Base-by-base conservation (phyloP, 1,140 invertebrate species). In the Neotoxoptera formosana region DNA sequence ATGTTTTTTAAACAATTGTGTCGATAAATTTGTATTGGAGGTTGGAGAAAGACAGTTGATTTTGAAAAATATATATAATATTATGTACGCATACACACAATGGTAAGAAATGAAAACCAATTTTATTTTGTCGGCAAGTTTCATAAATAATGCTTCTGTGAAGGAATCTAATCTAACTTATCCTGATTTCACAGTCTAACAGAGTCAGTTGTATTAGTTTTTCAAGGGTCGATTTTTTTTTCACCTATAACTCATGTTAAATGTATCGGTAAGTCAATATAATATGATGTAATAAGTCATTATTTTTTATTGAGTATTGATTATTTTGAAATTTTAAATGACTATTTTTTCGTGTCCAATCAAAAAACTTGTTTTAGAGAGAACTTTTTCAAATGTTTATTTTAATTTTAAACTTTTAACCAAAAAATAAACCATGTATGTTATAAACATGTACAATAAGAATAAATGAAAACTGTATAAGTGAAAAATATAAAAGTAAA, bases 161-260 rank as follows among this genome's bases (percentile, higher is more conserved):
- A 25, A 76, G 23, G 34, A 91, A 48, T 81, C 60, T 91, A 81
- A 91, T 91, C 47, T 81, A 91, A 81, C 90, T 91, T 91, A 91
- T 81, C 36, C 90, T 47, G 90, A 81, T 76, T 91, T 91, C 90
- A 91, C 67, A 91, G 90, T 81, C 67, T n/a, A 91, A 81, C n/a
- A 81, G n/a, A 91, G 25, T 30, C 14, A 67, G 30, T 81, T 76
- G 41, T 81, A 51, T 91, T 48, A 81, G 67, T 48, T 81, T 91
- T 91, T 91, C 21, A 34, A 14, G 25, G 45, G 56, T 81, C 0
- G 3, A 48, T 23, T 48, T 81, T 76, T 67, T 17, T 91, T 48
- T 81, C 14, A 53, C 45, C 45, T 21, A 17, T 36, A 91, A 81
- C 21, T 21, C 21, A 25, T 14, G 14, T 81, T 91, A 91, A 76